Evolutionary conservation across 2,113 vertebrate species (phyloP), one percentile per base, ranked within the genome.

Genomic region (Peucedramus taeniatus): DNA sequence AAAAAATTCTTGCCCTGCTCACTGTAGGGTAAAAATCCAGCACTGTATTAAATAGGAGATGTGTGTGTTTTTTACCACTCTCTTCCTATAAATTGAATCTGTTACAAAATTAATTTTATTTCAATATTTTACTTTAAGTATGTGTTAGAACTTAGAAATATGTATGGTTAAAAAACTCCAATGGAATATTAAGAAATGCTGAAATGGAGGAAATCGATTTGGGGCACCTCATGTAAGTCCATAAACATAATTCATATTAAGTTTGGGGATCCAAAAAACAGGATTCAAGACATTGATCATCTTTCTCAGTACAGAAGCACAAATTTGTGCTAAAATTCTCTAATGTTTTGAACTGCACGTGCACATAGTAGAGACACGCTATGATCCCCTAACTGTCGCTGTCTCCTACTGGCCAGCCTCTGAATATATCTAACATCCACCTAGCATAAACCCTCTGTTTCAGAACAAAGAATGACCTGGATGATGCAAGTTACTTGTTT

Each of bases 321-420:
- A 59, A 19, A 78, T 40, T 37, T n/a, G 4, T 71, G 7, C 37
- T 50, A 40, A 19, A 85, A 76, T 30, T 78, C 56, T n/a, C 5
- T 16, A 45, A n/a, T n/a, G 31, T 59, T 82, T 83, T 74, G 37
- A 89, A 37, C 17, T 49, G 28, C 44, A 66, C 5, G 4, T n/a
- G 49, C 18, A 26, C 26, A 20, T 6, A 35, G 23, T 2, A 64
- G 21, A 64, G 40, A 81, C 20, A 28, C 0, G 0, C 23, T 72
- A 33, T 1, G 3, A 92, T 17, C 12, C 24, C 24, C 45, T 54
- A 47, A 66, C 31, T 60, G 19, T 23, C 20, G 0, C 53, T 89
- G 26, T 95, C 81, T 91, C 69, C 72, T 89, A 22, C 77, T 82
- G 72, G 72, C 33, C 13, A 5, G 44, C 20, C 30, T 59, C 26